Base-by-base conservation (phyloP, 2,888 invertebrate species). In the Frankliniella intonsa region DNA sequence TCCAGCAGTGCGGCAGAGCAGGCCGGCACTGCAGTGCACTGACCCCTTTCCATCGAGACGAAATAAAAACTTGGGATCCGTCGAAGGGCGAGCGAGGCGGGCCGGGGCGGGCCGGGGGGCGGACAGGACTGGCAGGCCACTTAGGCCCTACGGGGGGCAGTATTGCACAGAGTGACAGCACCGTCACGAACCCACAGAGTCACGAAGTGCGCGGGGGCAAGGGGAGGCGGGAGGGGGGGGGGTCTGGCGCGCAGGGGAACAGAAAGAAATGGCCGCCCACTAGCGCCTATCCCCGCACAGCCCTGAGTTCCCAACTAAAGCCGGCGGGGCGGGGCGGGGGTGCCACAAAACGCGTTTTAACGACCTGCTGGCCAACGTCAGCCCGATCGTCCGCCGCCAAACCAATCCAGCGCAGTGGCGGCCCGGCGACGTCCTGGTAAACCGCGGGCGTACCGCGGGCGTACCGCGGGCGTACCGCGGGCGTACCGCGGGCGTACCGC, bases 181-280 rank as follows among this genome's bases (percentile, higher is more conserved):
- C 62, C 62, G 62, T 62, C 62, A 62, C 62, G 62, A 62, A 62
- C 69, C 69, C 22, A 76, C 69, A n/a, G 5, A 76, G 69, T 76
- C 69, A 76, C 69, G 69, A 22, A 76, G 69, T 22, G 69, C 69
- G 10, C 62, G 25, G 69, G 69, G 69, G 22, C 69, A 8, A 17
- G 55, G 10, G 10, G 10, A 51, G 51, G 51, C 51, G 10, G 12
- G 51, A 9, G 51, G 14, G 55, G 55, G 3, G 55, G 2, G 55
- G 55, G 11, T 11, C 14, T 55, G 55, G 55, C 17, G 55, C 55
- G 2, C 38, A 38, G 5, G 38, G 38, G 38, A 38, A 38, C 5
- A 38, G 38, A 38, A 38, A 38, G 38, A 38, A 38, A 38, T 38
- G 38, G 12, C 69, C 17, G 62, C 62, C 7, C 19, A 14, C 62